Evolutionary conservation across 1,140 invertebrate genomes (phyloP), one percentile per base, ranked within the genome.

Genomic region (Megathymus violae): DNA sequence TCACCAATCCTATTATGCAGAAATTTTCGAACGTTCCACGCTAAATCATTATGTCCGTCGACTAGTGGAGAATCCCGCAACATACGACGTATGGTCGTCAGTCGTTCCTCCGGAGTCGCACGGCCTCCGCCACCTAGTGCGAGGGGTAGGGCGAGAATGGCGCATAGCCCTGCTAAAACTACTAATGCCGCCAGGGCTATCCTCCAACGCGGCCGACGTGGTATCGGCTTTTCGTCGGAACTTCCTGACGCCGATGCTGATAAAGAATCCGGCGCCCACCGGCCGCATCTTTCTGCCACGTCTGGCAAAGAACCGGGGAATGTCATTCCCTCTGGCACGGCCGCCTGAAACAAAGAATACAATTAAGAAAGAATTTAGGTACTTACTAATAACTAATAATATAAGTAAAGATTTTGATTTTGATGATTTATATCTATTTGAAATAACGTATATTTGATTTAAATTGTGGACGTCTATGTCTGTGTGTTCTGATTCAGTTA

Each of bases 1-100:
- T 94, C 93, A 41, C 94, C 93, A 43, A 98, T 93, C 85, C 95
- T 94, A 89, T 97, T 97, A 85, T 97, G 94, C 61, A 96, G 93
- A 84, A 96, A 95, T 77, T 95, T 95, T 66, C 96, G 92, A 64
- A 97, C 94, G 78, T 97, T 96, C 95, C 95, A 97, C 36, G 97
- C 95, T 77, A 97, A 93, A 89, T 97, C 96, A 88, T 97, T 98
- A 89, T 97, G 97, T 48, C 96, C 97, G 88, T 94, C 94, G 17
- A 93, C 92, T 7, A 94, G 87, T 5, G 94, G 94, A 9, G 92
- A 91, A 58, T 94, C 93, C 51, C 92, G 92, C 62, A 94, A 86
- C 71, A 94, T 91, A 36, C 92, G 89, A 16, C 90, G 80, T 36
- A 93, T 91, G 62, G 93, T 93, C 64, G 91, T 90, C 61, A 93